Conservation (phyloP, 1,140 invertebrate species). For the Anoplophora glabripennis region DNA sequence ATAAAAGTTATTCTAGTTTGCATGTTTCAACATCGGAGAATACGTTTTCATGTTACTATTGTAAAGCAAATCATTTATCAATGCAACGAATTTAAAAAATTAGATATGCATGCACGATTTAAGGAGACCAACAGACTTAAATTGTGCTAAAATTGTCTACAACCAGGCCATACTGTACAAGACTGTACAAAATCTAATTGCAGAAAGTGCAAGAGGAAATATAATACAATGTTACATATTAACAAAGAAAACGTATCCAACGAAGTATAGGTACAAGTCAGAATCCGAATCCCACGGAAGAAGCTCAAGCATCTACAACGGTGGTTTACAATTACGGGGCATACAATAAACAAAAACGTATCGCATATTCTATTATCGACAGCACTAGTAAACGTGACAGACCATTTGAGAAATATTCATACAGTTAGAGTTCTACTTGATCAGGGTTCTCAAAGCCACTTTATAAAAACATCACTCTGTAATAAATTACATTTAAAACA, state of each 20-base stretch:
- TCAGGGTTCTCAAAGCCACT: slow-evolving; percentile 11
- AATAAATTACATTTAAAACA: slow-evolving; percentile 6
- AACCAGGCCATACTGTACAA: background rate
- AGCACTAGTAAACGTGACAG: slow-evolving; percentile 2
- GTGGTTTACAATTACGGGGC: slow-evolving; percentile 13
- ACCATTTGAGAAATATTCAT: slow-evolving; percentile 13
- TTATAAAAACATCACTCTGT: slow-evolving; percentile 11
- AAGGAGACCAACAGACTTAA: background rate
- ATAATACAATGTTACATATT: slow-evolving; percentile 12
- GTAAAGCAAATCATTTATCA: slow-evolving; percentile 1
- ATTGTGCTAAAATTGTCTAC: background rate
- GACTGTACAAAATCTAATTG: background rate
- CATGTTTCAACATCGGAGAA: background rate
- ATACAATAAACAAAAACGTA: slow-evolving; percentile 9
- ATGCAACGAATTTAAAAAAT: background rate
- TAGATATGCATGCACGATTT: background rate
- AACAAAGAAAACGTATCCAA: background rate
- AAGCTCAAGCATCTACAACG: background rate
- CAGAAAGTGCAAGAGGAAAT: slow-evolving; percentile 6
- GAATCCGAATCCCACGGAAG: background rate
- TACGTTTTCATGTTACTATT: background rate
- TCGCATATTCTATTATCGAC: background rate
- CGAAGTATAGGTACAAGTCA: background rate
- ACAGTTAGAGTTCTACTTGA: slow-evolving; percentile 3
- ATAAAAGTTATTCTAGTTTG: background rate